Base-by-base conservation (phyloP, 37 sponge, comb jelly and placozoan species). In the Spongia lamella region DNA sequence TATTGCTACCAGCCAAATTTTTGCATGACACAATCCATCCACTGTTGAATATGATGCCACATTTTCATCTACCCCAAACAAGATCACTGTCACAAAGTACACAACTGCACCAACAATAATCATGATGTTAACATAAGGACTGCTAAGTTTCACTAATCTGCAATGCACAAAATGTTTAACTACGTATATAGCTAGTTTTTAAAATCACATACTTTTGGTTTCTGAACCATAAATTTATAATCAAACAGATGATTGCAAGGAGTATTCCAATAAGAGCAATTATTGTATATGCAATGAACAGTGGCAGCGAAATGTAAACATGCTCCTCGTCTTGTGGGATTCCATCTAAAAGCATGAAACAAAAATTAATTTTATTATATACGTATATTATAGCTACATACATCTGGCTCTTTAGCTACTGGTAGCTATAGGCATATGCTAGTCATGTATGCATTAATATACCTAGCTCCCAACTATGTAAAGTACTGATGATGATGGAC, bases 71-170 rank as follows among this genome's bases (percentile, higher is more conserved):
- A 79, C 29, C 5, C 86, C 86, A 66, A 79, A 66, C 29, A 79
- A 50, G 24, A 86, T 79, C 30, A 86, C 80, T 60, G n/a, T 55
- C 6, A 79, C 14, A 34, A 72, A 79, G 31, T 79, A 68, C 64
- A 86, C 52, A 21, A 79, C 75, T 38, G 73, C 72, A 33, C 86
- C 86, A 2, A 58, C 2, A 11, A 56, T 66, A 55, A 86, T 86
- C 30, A 86, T 21, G 15, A 67, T 40, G 25, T 86, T 86, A 52
- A 86, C 75, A 33, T 68, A 79, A 13, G 86, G 86, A 47, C 86
- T 86, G 17, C 81, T 57, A 1, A 79, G 39, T 53, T 79, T 86
- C 49, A 86, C 86, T 53, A 79, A 9, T 33, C 86, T 86, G 40
- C n/a, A n/a, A n/a, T n/a, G n/a, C n/a, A n/a, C n/a, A n/a, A n/a